phyloP scores from a whole-genome alignment of 2,888 invertebrate species.

The Agrotis ipsilon region DNA sequence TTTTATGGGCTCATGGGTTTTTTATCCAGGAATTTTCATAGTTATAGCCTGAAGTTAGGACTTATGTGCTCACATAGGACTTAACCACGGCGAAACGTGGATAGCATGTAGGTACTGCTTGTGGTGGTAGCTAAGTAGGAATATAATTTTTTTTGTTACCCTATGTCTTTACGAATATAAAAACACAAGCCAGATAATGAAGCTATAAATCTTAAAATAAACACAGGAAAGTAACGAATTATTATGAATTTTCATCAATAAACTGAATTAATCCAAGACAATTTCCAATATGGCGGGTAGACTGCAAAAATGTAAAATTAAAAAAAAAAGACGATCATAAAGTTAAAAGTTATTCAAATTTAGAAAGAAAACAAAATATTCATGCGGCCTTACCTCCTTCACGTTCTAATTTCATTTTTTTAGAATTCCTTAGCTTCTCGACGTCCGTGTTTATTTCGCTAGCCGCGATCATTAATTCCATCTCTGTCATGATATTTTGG shows the following conservation, averaged over 20 bases:
- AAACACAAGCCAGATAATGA: too few species aligned
- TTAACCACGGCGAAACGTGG: too few species aligned
- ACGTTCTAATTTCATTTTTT: conserved; percentile 10
- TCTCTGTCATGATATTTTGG: conserved; percentile 33
- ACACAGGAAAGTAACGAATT: not conserved
- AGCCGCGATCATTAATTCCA: conserved; percentile 47
- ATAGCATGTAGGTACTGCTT: too few species aligned
- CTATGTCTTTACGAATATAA: too few species aligned
- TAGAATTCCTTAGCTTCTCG: conserved; percentile 17
- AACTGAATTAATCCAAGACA: not conserved
- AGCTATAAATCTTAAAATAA: too few species aligned
- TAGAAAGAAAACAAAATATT: not conserved
- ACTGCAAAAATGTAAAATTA: fast-evolving
- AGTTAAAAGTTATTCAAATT: too few species aligned
- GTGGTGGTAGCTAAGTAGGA: too few species aligned
- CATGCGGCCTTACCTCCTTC: conserved; percentile 22
- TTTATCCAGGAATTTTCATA: not conserved
- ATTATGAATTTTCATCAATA: too few species aligned
- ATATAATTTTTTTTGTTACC: too few species aligned
- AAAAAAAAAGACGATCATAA: not conserved
- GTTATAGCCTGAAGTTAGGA: too few species aligned
- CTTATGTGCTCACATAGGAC: too few species aligned
- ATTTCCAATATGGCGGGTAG: conserved; percentile 22
- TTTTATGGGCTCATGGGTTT: not conserved
- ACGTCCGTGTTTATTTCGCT: conserved; percentile 24